Conservation (phyloP, 92 coral and sea anemone species). For the Actinernus sp. region DNA sequence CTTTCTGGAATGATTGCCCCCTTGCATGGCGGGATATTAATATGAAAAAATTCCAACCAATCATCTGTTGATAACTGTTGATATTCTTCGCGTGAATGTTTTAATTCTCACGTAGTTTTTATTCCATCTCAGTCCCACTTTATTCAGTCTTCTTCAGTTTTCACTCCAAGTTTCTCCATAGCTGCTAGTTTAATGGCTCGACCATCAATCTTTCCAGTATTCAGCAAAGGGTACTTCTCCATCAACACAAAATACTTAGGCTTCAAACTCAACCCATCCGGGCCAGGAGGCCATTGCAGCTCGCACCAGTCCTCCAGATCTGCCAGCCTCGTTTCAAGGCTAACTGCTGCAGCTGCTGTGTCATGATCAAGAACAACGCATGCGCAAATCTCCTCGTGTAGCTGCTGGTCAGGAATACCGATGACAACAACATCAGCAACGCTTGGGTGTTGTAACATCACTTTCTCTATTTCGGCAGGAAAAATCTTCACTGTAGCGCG, state of each 20-base stretch:
- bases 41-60: too few species aligned
- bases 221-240: conserved; percentile 15
- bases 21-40: too few species aligned
- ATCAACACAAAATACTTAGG: conserved; percentile 30
- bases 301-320: conserved; percentile 28
- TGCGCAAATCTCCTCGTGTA: conserved; percentile 15
- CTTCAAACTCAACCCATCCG: conserved; percentile 3
- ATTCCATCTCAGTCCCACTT: too few species aligned
- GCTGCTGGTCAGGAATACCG: conserved; percentile 13
- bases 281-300: background rate
- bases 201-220: conserved; percentile 17
- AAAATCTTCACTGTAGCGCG: conserved; percentile 1
- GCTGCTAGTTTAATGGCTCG: conserved; percentile 8
- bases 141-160: too few species aligned
- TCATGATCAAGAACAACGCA: conserved; percentile 5
- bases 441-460: background rate
- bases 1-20: too few species aligned
- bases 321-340: conserved; percentile 9
- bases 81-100: too few species aligned
- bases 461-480: conserved; percentile 7
- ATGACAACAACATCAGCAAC: background rate
- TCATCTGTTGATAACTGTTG: too few species aligned
- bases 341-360: too few species aligned
- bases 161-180: too few species aligned
- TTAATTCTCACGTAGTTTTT: too few species aligned